These are phyloP conservation scores for Ennomos erosarius DNA, from an alignment of 2,888 invertebrate species.

Conservation along the genomic window DNA sequence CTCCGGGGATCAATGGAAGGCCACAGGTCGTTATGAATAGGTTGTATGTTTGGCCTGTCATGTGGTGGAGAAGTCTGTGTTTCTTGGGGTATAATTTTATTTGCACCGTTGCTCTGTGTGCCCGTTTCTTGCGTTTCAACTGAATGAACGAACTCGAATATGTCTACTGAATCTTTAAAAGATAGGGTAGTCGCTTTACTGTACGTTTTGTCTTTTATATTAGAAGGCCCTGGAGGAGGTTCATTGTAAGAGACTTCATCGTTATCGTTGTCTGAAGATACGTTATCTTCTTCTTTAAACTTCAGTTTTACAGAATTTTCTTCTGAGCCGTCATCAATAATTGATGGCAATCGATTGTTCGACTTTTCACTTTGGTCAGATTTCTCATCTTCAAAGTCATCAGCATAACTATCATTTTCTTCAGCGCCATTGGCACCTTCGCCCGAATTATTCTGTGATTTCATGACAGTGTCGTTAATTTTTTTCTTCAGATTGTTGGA, in stretches of 20 bases:
- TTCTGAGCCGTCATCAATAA: conserved; percentile 31
- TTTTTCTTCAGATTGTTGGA: conserved; percentile 51
- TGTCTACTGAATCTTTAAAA: conserved; percentile 72
- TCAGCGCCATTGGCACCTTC: conserved; percentile 46
- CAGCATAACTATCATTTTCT: conserved; percentile 68
- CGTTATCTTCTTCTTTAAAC: conserved; percentile 20
- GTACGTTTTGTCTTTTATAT: conserved; percentile 52
- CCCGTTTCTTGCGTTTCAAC: conserved; percentile 74
- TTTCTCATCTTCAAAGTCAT: conserved; percentile 80
- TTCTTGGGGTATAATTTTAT: conserved; percentile 71
- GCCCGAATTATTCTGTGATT: conserved; percentile 40
- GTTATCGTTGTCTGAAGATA: conserved; percentile 29
- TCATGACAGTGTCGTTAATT: conserved; percentile 35
- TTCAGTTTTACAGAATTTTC: conserved; percentile 31
- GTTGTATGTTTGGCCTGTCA: conserved; percentile 58
- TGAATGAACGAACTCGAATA: conserved; percentile 75
- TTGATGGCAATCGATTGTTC: conserved; percentile 13
- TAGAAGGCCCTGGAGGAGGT: conserved; percentile 37
- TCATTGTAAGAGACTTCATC: conserved; percentile 17
- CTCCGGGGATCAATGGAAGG: conserved; percentile 64
- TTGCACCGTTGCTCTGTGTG: conserved; percentile 68
- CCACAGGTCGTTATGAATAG: conserved; percentile 75
- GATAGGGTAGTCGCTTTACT: conserved; percentile 67
- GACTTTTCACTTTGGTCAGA: conserved; percentile 51
- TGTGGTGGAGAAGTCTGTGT: conserved; percentile 75